Conservation (phyloP, 2,888 invertebrate species). For the Ormia ochracea region DNA sequence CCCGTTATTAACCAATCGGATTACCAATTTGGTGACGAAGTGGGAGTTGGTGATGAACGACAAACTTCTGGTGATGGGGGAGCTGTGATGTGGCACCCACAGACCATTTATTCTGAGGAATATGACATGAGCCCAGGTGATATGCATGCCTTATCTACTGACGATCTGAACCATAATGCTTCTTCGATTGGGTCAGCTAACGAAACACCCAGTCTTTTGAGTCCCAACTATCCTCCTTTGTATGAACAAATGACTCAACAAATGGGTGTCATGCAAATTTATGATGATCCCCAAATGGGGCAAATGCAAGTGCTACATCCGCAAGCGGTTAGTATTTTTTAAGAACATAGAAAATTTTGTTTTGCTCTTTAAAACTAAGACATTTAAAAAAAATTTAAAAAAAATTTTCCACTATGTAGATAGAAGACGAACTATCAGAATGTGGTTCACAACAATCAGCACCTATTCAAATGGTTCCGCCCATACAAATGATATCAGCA, state of each 20-base stretch:
- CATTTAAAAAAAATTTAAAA: too few relatives aligned
- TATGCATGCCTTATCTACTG: conserved; percentile 66
- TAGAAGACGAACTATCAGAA: conserved; percentile 57
- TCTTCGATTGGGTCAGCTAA: conserved; percentile 72
- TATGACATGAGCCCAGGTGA: conserved; percentile 68
- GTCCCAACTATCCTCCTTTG: conserved; percentile 73
- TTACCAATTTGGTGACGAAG: conserved; percentile 72
- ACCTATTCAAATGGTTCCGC: conserved; percentile 63
- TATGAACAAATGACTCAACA: conserved; percentile 75
- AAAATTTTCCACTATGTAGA: conserved; percentile 1
- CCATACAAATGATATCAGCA: conserved; percentile 65
- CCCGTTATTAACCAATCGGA: conserved; percentile 71
- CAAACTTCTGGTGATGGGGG: conserved; percentile 62
- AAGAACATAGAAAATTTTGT: too few relatives aligned
- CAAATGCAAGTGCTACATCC: conserved; percentile 70
- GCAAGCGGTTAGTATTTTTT: conserved; percentile 61
- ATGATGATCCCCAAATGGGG: conserved; percentile 70
- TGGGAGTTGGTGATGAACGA: conserved; percentile 68
- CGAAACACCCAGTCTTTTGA: conserved; percentile 75
- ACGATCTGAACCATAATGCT: conserved; percentile 75
- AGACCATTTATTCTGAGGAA: conserved; percentile 73
- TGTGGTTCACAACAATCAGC: conserved; percentile 48
- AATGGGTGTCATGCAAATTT: conserved; percentile 75
- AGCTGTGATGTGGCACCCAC: conserved; percentile 71
- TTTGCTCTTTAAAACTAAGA: too few relatives aligned